phyloP scores from a whole-genome alignment of 2,888 invertebrate species.

The Stenichneumon culpator region DNA sequence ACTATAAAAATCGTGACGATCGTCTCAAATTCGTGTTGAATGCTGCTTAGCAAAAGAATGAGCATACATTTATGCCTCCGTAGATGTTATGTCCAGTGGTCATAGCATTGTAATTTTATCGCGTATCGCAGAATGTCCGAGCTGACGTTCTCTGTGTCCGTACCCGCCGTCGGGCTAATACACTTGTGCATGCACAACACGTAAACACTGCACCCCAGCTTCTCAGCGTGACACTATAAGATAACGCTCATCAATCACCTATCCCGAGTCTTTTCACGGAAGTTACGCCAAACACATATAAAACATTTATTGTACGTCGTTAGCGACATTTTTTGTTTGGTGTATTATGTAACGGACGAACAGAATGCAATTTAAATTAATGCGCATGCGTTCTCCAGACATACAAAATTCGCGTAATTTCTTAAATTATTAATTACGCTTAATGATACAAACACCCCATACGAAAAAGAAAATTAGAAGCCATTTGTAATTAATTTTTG shows the following conservation, averaged over 20 bases:
- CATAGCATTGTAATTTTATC: slow-evolving; percentile 50
- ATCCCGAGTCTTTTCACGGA: slow-evolving; percentile 61
- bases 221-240: background rate
- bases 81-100: slow-evolving; percentile 5
- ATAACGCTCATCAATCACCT: slow-evolving; percentile 60
- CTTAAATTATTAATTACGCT: too few species aligned
- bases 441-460: too few species aligned
- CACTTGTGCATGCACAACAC: slow-evolving; percentile 49
- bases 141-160: slow-evolving; percentile 15
- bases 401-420: too few species aligned
- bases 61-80: slow-evolving; percentile 24
- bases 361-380: background rate
- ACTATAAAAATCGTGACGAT: slow-evolving; percentile 49
- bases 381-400: background rate
- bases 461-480: too few species aligned
- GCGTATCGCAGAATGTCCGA: slow-evolving; percentile 33
- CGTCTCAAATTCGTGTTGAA: slow-evolving; percentile 45
- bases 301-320: slow-evolving; percentile 49
- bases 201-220: slow-evolving; percentile 55
- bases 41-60: slow-evolving; percentile 45
- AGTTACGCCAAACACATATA: slow-evolving; percentile 60
- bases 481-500: too few species aligned
- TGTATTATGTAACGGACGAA: background rate
- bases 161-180: slow-evolving; percentile 39
- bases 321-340: slow-evolving; percentile 1